Evolutionary conservation across 2,888 invertebrate species (phyloP), one percentile per base, ranked within the genome.

Genomic region (Xanthorhoe spadicearia): DNA sequence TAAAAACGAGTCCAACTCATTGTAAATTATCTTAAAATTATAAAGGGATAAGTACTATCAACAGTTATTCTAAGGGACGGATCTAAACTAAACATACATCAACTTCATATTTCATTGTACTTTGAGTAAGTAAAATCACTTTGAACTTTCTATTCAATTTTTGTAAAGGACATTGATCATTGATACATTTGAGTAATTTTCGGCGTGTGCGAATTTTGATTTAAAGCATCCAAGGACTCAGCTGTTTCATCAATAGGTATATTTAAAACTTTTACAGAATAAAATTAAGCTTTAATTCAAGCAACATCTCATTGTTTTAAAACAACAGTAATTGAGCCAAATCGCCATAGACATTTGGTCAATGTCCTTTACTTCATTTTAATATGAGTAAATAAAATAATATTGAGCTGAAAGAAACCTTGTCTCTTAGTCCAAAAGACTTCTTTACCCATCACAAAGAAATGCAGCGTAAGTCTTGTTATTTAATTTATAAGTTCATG

Each of bases 71-170:
- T 71, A 64, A 56, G 62, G 77, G 77, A 78, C 75, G 78, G 76
- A 77, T 59, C 66, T 67, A 19, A 54, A 66, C 61, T 63, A 68
- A 66, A 35, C 46, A 38, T 32, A 56, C 19, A 55, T 53, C 28
- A 59, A 38, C 17, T 50, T 48, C 50, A 48, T 49, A 77, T 77
- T 77, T 73, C 71, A 80, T 85, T 87, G 87, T 87, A 88, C 87
- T 87, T 84, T 74, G 73, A 80, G 73, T 76, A 73, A 74, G 70
- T 74, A 68, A 68, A 77, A 48, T 58, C n/a, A 49, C 48, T 49
- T 58, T 63, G 61, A 56, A 65, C 43, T 61, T 51, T 60, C 49
- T 46, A 62, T 23, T 50, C 50, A 19, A 50, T 18, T 23, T 50
- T n/a, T 43, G 10, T 13, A n/a, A 46, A 23, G 23, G 4, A 23